Base-by-base conservation (phyloP, 1,140 invertebrate genomes). In the Trialeurodes vaporariorum region DNA sequence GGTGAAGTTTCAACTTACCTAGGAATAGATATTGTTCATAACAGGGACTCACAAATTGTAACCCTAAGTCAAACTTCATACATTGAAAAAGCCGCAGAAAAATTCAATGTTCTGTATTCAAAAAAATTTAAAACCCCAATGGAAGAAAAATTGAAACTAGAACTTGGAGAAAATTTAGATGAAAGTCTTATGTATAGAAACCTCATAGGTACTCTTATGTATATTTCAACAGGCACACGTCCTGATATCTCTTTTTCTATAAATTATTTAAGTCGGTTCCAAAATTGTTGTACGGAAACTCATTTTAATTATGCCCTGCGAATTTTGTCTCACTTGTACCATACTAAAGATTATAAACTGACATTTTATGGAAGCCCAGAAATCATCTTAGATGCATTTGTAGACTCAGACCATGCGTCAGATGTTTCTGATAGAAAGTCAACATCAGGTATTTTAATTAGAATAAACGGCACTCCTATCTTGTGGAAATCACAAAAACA, bases 381-480 rank as follows among this genome's bases (percentile, higher is more conserved):
- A 26, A 26, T 24, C 5, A 12, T 27, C 25, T 2, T 34, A 26
- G 9, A 11, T 34, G 22, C 22, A 21, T 80, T 70, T 73, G 74
- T 75, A 17, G 79, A 80, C 71, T 71, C 78, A 2, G 76, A 81
- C 71, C 80, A 78, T 75, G 78, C 70, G 24, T 73, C 68, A 5
- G 72, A 77, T 61, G 12, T 69, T 68, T 62, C 70, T 22, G 70
- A 78, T 12, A 69, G 64, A n/a, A n/a, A n/a, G n/a, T n/a, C n/a
- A n/a, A n/a, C n/a, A n/a, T n/a, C n/a, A n/a, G n/a, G n/a, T n/a
- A n/a, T n/a, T n/a, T n/a, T n/a, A n/a, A n/a, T n/a, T n/a, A n/a
- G n/a, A n/a, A n/a, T n/a, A n/a, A n/a, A n/a, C n/a, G n/a, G n/a
- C n/a, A n/a, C n/a, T n/a, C n/a, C n/a, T n/a, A n/a, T n/a, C n/a